These are phyloP conservation scores for Oreocharis arfaki DNA, from an alignment of 2,113 vertebrate species.

Conservation along the genomic window DNA sequence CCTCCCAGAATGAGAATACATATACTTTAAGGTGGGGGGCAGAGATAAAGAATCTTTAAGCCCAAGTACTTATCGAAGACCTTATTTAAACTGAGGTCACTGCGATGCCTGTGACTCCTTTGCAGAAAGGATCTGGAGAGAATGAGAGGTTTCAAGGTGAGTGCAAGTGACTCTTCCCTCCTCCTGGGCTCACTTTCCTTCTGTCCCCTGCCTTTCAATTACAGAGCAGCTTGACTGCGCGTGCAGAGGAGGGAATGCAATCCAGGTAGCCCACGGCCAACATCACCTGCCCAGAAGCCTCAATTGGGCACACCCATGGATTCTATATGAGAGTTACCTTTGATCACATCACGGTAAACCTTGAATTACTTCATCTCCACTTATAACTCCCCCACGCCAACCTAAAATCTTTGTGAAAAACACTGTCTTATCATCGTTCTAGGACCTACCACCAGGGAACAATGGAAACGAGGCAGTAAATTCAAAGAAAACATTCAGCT, in stretches of 20 bases:
- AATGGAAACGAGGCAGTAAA: not conserved
- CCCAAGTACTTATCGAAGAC: not conserved
- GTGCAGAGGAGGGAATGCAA: not conserved
- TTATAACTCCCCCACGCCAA: fast-evolving
- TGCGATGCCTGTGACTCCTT: not conserved
- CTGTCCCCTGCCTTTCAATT: not conserved
- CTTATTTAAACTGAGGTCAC: not conserved
- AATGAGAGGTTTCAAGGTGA: not conserved
- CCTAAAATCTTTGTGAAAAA: not conserved
- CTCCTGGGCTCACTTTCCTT: not conserved
- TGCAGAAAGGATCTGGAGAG: not conserved
- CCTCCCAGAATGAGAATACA: not conserved
- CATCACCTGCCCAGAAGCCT: not conserved
- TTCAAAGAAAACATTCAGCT: not conserved
- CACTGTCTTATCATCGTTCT: not conserved
- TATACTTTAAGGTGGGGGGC: not conserved
- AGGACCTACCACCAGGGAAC: not conserved
- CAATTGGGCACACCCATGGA: not conserved
- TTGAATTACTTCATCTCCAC: not conserved
- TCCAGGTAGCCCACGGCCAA: not conserved
- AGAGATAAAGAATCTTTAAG: not conserved
- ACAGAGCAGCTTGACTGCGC: not conserved
- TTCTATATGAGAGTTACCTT: not conserved
- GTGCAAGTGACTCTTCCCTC: not conserved
- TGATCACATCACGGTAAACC: not conserved